Conservation (phyloP, 2,797 vertebrate genomes). For the Lepus townsendii region DNA sequence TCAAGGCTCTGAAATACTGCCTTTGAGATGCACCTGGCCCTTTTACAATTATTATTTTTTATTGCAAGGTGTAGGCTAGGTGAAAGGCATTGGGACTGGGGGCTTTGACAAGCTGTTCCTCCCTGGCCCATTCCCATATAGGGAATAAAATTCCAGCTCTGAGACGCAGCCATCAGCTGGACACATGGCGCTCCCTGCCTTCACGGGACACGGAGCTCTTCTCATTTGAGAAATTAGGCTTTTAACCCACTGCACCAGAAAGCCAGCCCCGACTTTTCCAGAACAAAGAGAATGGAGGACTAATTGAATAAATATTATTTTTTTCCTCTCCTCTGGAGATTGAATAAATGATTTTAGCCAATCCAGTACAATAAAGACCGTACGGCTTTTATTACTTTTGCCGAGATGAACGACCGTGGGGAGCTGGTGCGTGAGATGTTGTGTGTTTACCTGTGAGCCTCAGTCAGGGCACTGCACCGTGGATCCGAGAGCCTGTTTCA, state of each 20-base stretch:
- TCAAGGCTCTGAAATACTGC: not conserved
- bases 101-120: not conserved
- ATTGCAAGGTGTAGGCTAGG: not conserved
- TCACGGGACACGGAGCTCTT: not conserved
- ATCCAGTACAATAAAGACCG: conserved; percentile 61
- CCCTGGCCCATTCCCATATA: not conserved
- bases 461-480: conserved; percentile 48
- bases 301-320: conserved; percentile 69
- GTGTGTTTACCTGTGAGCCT: conserved; percentile 78
- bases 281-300: conserved; percentile 58
- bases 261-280: conserved; percentile 17
- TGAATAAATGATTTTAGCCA: conserved; percentile 72
- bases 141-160: not conserved
- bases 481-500: conserved; percentile 71
- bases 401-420: conserved; percentile 65
- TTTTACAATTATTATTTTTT: conserved; percentile 31
- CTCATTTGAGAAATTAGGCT: conserved; percentile 13
- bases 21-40: not conserved
- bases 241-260: too few relatives aligned
- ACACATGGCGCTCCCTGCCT: not conserved
- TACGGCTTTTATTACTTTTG: conserved; percentile 73
- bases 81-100: not conserved
- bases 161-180: not conserved
- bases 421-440: conserved; percentile 71
- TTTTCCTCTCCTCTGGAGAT: conserved; percentile 70